phyloP scores from a whole-genome alignment of 2,113 vertebrate species.

The Pagrus major region DNA sequence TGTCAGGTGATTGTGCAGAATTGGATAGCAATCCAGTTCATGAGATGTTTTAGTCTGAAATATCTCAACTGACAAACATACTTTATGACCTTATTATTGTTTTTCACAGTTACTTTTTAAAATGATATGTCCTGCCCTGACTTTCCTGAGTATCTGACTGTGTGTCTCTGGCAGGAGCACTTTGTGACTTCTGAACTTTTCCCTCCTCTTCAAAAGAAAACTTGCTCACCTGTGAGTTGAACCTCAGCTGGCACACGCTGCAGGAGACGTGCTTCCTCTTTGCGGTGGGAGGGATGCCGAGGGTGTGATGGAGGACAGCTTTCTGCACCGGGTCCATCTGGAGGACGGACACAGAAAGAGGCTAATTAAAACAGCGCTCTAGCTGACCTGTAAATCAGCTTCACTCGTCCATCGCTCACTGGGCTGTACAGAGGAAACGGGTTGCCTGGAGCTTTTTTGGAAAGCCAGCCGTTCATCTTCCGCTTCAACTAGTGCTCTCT shows the following conservation, averaged over 20 bases:
- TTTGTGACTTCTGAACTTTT: conserved; percentile 2
- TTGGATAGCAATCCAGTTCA: no score
- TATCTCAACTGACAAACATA: background rate
- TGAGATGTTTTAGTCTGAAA: no score
- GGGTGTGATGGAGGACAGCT: conserved; percentile 97
- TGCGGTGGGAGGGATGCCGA: conserved; percentile 90
- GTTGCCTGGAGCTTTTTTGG: conserved; percentile 13
- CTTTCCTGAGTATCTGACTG: background rate
- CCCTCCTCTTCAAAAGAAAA: conserved; percentile 20
- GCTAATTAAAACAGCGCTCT: conserved; percentile 81
- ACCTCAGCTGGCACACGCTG: conserved; percentile 96
- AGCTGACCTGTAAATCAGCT: conserved; percentile 59
- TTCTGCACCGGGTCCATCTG: conserved; percentile 99
- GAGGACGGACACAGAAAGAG: conserved; percentile 59
- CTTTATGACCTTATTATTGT: background rate
- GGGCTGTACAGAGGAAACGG: conserved; percentile 34
- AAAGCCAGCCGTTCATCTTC: conserved; percentile 33
- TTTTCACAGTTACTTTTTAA: background rate
- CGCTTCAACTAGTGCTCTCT: conserved; percentile 32
- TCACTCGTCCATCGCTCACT: conserved; percentile 28
- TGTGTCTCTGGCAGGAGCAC: background rate
- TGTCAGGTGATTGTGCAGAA: no score
- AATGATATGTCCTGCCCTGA: background rate
- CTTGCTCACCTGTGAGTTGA: conserved; percentile 98
- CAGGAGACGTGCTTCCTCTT: conserved; percentile 96